A percentile compares a stretch with the other conserved stretches of the same genome.
Conservation (phyloP, 2,113 vertebrate genomes). For the Anarhynchus alexandrinus region DNA sequence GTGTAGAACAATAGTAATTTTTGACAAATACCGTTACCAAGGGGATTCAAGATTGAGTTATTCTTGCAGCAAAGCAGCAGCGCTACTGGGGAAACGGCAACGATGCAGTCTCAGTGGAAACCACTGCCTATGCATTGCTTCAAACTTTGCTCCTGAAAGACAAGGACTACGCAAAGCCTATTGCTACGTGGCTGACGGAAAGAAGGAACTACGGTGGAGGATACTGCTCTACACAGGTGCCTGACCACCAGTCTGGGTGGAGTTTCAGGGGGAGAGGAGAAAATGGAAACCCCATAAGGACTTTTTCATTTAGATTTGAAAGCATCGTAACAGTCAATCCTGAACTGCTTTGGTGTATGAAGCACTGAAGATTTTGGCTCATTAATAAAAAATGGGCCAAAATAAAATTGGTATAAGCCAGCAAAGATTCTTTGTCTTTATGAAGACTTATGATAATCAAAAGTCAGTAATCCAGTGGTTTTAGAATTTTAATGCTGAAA, state of each 20-base stretch:
- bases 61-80: conserved; percentile 49
- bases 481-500: neutral
- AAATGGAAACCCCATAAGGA: neutral
- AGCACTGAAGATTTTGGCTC: neutral
- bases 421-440: neutral
- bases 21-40: neutral
- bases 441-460: neutral
- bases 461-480: neutral
- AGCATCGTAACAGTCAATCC: neutral
- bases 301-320: neutral
- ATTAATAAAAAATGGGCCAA: neutral
- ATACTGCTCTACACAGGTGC: conserved; percentile 70
- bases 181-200: conserved; percentile 73
- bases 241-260: neutral
- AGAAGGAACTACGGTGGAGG: conserved; percentile 77
- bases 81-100: conserved; percentile 43
- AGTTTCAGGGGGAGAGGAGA: neutral
- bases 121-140: conserved; percentile 78
- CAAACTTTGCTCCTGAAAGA: conserved; percentile 67
- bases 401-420: neutral
- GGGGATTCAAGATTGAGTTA: neutral
- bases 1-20: neutral
- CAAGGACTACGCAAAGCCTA: conserved; percentile 37
- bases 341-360: neutral
- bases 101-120: conserved; percentile 72